Percentiles rank a stretch among this genome's conserved stretches.
Conservation (phyloP, 2,888 invertebrate genomes). For the Helobdella robusta region DNA sequence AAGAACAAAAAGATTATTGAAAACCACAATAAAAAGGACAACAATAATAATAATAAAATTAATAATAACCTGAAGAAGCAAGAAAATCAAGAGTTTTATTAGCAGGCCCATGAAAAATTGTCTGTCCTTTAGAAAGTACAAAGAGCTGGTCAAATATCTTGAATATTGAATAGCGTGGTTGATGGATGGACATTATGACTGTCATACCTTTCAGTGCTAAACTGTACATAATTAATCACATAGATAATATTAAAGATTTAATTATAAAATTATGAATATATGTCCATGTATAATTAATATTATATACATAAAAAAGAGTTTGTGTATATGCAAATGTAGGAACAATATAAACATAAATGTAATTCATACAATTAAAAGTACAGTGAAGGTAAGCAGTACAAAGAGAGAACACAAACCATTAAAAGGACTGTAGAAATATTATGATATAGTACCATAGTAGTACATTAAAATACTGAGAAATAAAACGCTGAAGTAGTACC, state of each 20-base stretch:
- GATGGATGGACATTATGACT: conserved; percentile 49
- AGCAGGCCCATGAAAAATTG: conserved; percentile 44
- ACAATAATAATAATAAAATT: too few relatives aligned
- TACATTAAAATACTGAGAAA: too few relatives aligned
- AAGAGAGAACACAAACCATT: too few relatives aligned
- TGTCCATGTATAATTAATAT: too few relatives aligned
- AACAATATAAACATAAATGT: not conserved
- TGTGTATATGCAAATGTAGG: not conserved
- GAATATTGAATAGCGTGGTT: conserved; percentile 48
- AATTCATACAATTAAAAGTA: too few relatives aligned
- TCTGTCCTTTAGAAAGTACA: conserved; percentile 43
- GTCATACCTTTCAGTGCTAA: conserved; percentile 44
- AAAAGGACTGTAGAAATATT: too few relatives aligned
- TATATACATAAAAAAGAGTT: not conserved
- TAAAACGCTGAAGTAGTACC: too few relatives aligned
- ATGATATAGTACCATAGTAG: too few relatives aligned
- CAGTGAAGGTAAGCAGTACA: too few relatives aligned
- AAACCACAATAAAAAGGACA: too few relatives aligned
- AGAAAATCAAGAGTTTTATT: conserved; percentile 42
- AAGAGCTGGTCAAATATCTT: conserved; percentile 46
- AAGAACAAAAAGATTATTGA: too few relatives aligned
- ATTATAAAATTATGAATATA: too few relatives aligned
- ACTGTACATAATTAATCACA: conserved; percentile 34
- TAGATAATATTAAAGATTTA: not conserved
- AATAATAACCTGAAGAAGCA: conserved; percentile 42